A percentile compares a stretch with the other conserved stretches of the same genome.
Conservation (phyloP, 2,888 invertebrate species). For the Eupeodes latifasciatus region DNA sequence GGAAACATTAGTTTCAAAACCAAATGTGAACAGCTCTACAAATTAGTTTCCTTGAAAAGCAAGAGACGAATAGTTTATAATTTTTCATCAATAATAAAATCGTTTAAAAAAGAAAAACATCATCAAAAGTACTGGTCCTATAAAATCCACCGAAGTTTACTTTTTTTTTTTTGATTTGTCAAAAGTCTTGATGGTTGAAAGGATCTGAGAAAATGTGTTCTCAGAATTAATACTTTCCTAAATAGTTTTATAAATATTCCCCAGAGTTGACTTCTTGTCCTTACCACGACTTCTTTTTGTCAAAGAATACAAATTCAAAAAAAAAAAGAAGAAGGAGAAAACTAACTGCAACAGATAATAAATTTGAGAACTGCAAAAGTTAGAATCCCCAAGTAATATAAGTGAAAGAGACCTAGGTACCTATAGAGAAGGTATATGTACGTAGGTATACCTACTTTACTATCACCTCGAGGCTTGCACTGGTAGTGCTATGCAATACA, state of each 20-base stretch:
- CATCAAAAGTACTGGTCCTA: no score
- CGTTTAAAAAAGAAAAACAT: no score
- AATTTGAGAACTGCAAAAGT: conserved; percentile 24
- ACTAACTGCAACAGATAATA: conserved; percentile 33
- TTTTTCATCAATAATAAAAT: no score
- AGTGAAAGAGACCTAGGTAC: not conserved
- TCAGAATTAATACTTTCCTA: not conserved
- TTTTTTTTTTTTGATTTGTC: not conserved
- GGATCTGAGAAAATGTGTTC: not conserved
- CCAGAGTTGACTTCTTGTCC: no score
- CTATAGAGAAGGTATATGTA: not conserved
- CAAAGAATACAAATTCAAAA: not conserved
- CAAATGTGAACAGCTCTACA: no score
- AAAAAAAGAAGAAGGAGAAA: conserved; percentile 10
- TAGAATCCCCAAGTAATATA: conserved; percentile 5
- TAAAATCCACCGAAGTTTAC: no score
- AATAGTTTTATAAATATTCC: not conserved
- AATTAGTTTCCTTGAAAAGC: no score
- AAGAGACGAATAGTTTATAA: no score
- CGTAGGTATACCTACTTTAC: not conserved
- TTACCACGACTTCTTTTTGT: not conserved
- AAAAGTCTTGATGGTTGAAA: not conserved
- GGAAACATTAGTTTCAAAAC: no score
- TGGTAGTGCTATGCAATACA: not conserved
- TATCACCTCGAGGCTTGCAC: conserved; percentile 1